Evolutionary conservation across 2,113 vertebrate species (phyloP).

Genomic region (Catharus fuscescens): DNA sequence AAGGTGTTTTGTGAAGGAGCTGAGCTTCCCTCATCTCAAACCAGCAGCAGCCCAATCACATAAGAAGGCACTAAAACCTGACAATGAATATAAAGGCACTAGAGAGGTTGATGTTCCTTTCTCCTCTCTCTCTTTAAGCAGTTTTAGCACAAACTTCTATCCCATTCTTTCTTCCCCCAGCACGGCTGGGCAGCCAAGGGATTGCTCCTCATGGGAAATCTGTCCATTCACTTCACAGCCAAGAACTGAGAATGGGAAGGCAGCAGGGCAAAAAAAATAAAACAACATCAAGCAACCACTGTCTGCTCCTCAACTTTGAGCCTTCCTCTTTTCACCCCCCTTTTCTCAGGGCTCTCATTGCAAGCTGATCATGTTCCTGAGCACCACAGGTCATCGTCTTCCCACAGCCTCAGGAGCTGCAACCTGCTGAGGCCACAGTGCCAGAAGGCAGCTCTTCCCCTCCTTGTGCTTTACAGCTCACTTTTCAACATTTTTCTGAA

Average conservation of each 20-base stretch:
- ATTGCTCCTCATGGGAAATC: not conserved
- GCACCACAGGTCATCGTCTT: slow-evolving; percentile 46
- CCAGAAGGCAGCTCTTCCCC: slow-evolving; percentile 28
- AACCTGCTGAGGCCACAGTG: slow-evolving; percentile 36
- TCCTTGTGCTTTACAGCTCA: not conserved
- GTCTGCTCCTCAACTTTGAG: slow-evolving; percentile 4
- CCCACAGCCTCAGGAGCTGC: slow-evolving; percentile 61
- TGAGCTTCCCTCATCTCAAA: not conserved
- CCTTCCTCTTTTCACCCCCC: not conserved
- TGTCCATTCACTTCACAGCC: not conserved
- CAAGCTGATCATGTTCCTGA: slow-evolving; percentile 16
- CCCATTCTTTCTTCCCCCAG: not conserved
- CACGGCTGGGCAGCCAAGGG: not conserved
- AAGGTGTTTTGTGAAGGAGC: not conserved
- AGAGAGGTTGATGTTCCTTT: not conserved
- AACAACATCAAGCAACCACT: not conserved
- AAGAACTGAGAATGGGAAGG: not conserved
- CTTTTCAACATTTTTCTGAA: not conserved
- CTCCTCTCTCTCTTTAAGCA: not conserved
- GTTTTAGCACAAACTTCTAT: not conserved
- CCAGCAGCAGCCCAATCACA: not conserved
- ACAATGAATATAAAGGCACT: not conserved
- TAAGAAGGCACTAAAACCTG: not conserved
- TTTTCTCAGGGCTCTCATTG: not conserved
- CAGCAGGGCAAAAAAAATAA: not conserved